A percentile compares a stretch with the other conserved stretches of the same genome.
phyloP scores from a whole-genome alignment of 2,113 vertebrate genomes.

The Gymnarchus niloticus region DNA sequence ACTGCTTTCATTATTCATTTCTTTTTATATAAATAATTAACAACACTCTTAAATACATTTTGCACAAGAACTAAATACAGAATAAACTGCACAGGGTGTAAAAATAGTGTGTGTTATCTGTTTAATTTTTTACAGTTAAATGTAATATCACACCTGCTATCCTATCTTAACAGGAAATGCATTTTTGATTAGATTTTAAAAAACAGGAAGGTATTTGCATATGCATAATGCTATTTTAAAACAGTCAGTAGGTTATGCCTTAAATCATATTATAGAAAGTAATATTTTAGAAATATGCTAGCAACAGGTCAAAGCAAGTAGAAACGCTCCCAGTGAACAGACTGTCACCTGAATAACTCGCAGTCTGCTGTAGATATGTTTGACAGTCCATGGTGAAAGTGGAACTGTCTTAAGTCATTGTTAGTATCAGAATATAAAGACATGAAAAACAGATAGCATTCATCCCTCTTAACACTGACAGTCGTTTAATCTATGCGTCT shows the following conservation, averaged over 20 bases:
- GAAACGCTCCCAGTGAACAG: not conserved
- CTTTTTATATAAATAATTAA: not conserved
- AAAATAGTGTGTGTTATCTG: not conserved
- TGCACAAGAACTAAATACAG: slow-evolving; percentile 12
- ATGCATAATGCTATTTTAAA: not conserved
- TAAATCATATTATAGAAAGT: not conserved
- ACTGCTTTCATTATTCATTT: not conserved
- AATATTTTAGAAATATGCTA: not conserved
- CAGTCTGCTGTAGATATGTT: too few relatives aligned
- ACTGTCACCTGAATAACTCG: not conserved
- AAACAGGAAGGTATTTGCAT: not conserved
- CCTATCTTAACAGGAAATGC: not conserved
- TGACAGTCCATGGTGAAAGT: not conserved
- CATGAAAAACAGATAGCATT: too few relatives aligned
- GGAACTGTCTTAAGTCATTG: not conserved
- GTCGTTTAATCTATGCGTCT: too few relatives aligned
- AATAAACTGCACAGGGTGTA: not conserved
- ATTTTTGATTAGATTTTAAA: not conserved
- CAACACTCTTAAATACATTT: not conserved
- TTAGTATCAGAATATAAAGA: not conserved
- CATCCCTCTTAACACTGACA: too few relatives aligned
- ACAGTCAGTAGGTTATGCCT: not conserved
- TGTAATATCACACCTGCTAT: not conserved
- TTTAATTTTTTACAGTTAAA: not conserved
- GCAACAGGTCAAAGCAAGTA: not conserved